Conservation (phyloP, 2,797 vertebrate species). For the Acanthornis magna region DNA sequence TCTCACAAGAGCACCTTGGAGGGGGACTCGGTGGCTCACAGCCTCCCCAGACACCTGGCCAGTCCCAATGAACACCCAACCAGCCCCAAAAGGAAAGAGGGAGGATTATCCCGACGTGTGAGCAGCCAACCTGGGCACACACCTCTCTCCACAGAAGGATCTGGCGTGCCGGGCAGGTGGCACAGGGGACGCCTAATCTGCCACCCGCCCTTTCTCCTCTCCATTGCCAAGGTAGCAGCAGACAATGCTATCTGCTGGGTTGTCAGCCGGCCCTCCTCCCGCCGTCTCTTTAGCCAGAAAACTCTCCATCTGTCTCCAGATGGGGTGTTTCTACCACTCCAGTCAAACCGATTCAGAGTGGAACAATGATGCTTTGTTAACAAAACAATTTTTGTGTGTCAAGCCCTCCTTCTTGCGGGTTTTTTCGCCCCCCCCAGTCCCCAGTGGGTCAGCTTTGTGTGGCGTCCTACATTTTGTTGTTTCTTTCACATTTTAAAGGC, state of each 20-base stretch:
- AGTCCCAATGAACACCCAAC: background rate
- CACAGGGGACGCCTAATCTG: background rate
- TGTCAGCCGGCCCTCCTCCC: constrained; percentile 54
- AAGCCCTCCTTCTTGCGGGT: constrained; percentile 50
- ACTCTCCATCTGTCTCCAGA: constrained; percentile 69
- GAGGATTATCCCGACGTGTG: rapidly evolving
- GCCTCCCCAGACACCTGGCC: background rate
- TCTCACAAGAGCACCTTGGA: background rate
- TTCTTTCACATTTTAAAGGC: constrained; percentile 57
- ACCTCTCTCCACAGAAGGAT: background rate
- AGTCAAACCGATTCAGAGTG: constrained; percentile 61
- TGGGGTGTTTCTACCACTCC: constrained; percentile 69
- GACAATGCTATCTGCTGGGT: constrained; percentile 58
- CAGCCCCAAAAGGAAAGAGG: background rate
- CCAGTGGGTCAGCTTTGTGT: constrained; percentile 66
- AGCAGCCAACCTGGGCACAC: background rate
- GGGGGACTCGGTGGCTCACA: rapidly evolving
- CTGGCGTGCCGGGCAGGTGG: background rate
- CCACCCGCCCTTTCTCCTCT: constrained; percentile 17
- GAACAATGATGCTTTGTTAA: constrained; percentile 71
- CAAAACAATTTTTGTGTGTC: constrained; percentile 70
- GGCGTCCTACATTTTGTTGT: constrained; percentile 67
- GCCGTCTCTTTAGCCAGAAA: constrained; percentile 45
- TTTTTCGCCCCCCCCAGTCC: background rate
- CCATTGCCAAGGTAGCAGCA: constrained; percentile 56